phyloP scores from a whole-genome alignment of 1,140 invertebrate species.

The Cydia pomonella region DNA sequence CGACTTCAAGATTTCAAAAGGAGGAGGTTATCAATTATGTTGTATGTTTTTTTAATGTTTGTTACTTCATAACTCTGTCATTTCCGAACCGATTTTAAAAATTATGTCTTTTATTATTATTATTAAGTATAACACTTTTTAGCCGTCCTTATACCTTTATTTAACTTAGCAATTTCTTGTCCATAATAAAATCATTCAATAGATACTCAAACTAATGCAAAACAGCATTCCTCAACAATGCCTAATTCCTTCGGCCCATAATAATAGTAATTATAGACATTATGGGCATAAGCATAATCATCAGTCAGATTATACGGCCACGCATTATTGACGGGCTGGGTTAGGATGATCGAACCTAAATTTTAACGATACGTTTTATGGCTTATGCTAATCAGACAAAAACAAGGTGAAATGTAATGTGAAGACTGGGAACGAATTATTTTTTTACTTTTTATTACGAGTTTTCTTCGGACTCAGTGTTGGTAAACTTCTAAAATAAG shows the following conservation, averaged over 20 bases:
- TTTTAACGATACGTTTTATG: slow-evolving; percentile 4
- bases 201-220: slow-evolving; percentile 14
- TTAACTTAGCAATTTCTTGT: neutral
- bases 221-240: slow-evolving; percentile 16
- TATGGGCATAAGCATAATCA: slow-evolving; percentile 26
- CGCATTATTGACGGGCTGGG: slow-evolving; percentile 14
- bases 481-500: too few relatives aligned
- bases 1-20: too few relatives aligned
- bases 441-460: too few relatives aligned
- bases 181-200: neutral
- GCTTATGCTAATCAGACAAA: slow-evolving; percentile 19
- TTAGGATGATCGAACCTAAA: slow-evolving; percentile 10
- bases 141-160: too few relatives aligned
- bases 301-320: neutral
- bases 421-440: neutral
- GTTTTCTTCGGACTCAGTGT: too few relatives aligned
- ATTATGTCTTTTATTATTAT: too few relatives aligned
- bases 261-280: slow-evolving; percentile 23
- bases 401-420: neutral
- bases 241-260: neutral
- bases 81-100: too few relatives aligned
- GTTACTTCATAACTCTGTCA: too few relatives aligned
- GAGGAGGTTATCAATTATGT: too few relatives aligned
- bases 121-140: too few relatives aligned
- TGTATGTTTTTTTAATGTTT: too few relatives aligned